Percentiles rank a stretch among this genome's conserved stretches.
phyloP scores from a whole-genome alignment of 2,888 invertebrate species.

The Lymantria dispar region DNA sequence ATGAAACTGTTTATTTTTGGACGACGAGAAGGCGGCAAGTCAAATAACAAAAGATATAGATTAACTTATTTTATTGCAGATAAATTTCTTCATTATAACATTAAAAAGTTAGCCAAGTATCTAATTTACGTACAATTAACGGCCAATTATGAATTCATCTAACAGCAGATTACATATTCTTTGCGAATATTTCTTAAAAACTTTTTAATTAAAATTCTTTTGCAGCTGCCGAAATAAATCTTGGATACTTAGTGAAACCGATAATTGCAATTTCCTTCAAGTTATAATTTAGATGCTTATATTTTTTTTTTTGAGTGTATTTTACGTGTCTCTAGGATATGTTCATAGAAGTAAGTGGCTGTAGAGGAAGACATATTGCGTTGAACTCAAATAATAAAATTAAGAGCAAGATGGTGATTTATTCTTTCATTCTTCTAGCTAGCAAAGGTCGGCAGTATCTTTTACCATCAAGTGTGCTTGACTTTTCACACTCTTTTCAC shows the following conservation, averaged over 20 bases:
- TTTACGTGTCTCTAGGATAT: no score
- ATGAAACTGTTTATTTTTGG: no score
- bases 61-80: slow-evolving; percentile 4
- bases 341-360: no score
- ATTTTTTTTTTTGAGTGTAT: background rate
- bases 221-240: slow-evolving; percentile 52
- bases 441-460: no score
- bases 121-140: slow-evolving; percentile 44
- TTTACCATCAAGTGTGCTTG: no score
- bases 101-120: slow-evolving; percentile 24
- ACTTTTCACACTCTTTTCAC: no score
- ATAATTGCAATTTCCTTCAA: slow-evolving; percentile 58
- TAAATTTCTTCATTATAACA: slow-evolving; percentile 3
- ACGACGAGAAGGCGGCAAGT: no score
- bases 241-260: slow-evolving; percentile 56
- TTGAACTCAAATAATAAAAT: no score
- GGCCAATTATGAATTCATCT: slow-evolving; percentile 68
- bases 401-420: no score
- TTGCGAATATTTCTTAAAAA: slow-evolving; percentile 61
- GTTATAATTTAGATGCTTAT: slow-evolving; percentile 23
- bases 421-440: no score
- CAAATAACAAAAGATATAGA: no score
- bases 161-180: slow-evolving; percentile 73
- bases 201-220: slow-evolving; percentile 78
- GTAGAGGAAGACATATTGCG: no score